Evolutionary conservation across 1,140 invertebrate species (phyloP).

Genomic region (Lepidurus apus): DNA sequence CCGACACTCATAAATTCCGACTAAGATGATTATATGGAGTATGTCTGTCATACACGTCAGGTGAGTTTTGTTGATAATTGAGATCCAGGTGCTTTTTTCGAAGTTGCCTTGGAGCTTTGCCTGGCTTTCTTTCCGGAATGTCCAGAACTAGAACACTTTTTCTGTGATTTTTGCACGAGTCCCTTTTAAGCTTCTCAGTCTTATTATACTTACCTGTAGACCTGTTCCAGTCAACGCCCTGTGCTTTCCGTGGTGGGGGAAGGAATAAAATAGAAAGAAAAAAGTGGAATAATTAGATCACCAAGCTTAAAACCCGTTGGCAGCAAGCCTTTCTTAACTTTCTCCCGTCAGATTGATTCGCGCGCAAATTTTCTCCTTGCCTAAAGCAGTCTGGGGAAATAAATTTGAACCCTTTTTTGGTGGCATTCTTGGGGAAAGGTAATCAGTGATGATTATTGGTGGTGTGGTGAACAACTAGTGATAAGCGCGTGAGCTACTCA

Average conservation of each 20-base stretch:
- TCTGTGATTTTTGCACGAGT: neutral
- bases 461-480: neutral
- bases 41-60: too few species aligned
- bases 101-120: neutral
- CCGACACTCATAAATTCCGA: too few species aligned
- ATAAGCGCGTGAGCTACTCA: neutral
- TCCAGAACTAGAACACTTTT: constrained; percentile 2
- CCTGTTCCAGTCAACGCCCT: constrained; percentile 8
- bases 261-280: neutral
- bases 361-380: neutral
- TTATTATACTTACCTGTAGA: neutral
- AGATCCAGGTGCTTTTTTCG: neutral
- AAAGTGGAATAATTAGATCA: constrained; percentile 7
- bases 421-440: neutral
- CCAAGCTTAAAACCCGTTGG: neutral
- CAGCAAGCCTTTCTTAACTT: neutral
- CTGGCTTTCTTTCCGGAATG: constrained; percentile 12
- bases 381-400: too few species aligned
- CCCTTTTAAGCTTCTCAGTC: neutral
- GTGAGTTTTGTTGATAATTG: too few species aligned
- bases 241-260: neutral
- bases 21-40: too few species aligned
- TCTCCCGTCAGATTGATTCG: neutral
- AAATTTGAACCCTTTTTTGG: too few species aligned
- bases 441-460: neutral